Evolutionary conservation across 1,140 invertebrate genomes (phyloP).

Genomic region (Ganaspis sp.): DNA sequence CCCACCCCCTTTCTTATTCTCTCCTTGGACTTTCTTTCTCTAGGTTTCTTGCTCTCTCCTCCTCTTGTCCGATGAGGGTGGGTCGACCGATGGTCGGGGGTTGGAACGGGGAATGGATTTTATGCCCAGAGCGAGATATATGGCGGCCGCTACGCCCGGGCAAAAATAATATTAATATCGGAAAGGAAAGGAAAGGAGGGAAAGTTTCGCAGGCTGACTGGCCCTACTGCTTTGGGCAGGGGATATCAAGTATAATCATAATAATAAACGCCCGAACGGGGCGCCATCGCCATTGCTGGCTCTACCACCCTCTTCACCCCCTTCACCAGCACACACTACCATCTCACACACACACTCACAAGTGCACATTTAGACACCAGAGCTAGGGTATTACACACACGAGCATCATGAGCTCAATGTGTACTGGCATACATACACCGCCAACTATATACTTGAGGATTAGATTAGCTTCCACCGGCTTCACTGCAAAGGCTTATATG

Average conservation of each 20-base stretch:
- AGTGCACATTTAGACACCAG: background rate
- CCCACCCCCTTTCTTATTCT: slow-evolving; percentile 51
- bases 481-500: slow-evolving; percentile 68
- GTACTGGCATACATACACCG: slow-evolving; percentile 1
- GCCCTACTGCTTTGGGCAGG: slow-evolving; percentile 74
- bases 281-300: slow-evolving; percentile 71
- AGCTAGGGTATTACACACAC: background rate
- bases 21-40: slow-evolving; percentile 40
- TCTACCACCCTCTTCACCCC: slow-evolving; percentile 57
- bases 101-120: slow-evolving; percentile 74
- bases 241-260: slow-evolving; percentile 76
- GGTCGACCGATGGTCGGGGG: slow-evolving; percentile 63
- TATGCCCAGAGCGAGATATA: slow-evolving; percentile 76
- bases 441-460: slow-evolving; percentile 67
- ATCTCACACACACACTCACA: slow-evolving; percentile 40
- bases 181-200: slow-evolving; percentile 72
- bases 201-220: slow-evolving; percentile 75
- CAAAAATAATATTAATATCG: slow-evolving; percentile 77
- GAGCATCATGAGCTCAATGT: background rate
- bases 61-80: slow-evolving; percentile 60
- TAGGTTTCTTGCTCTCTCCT: slow-evolving; percentile 50
- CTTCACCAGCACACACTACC: slow-evolving; percentile 48
- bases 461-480: slow-evolving; percentile 70
- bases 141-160: slow-evolving; percentile 76
- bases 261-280: slow-evolving; percentile 75